Conservation (phyloP, 1,140 invertebrate species). For the Aradophagus sp. region DNA sequence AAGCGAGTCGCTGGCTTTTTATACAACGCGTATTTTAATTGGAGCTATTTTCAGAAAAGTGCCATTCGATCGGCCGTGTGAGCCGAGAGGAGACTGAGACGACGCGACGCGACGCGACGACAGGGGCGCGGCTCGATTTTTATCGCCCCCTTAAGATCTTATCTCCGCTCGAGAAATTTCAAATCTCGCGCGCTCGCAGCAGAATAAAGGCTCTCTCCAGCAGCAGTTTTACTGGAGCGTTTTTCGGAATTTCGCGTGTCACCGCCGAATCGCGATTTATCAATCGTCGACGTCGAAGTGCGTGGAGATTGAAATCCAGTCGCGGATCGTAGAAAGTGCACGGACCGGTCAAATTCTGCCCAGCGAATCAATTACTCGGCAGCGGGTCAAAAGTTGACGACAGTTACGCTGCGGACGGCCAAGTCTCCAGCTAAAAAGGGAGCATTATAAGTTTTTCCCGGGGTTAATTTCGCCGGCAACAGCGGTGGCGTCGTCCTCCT, state of each 20-base stretch:
- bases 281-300: conserved; percentile 1
- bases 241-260: conserved; percentile 1
- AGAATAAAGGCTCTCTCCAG: conserved; percentile 4
- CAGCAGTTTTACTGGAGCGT: conserved; percentile 5
- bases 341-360: conserved; percentile 27
- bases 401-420: conserved; percentile 41
- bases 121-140: too few relatives aligned
- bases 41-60: conserved; percentile 54
- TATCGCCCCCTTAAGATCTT: conserved; percentile 33
- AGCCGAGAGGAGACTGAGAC: not conserved
- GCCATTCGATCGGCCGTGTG: conserved; percentile 29
- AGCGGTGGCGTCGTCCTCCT: conserved; percentile 34
- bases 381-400: conserved; percentile 47
- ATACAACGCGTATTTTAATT: conserved; percentile 54
- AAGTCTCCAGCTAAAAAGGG: conserved; percentile 38
- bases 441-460: conserved; percentile 59
- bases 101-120: conserved; percentile 2
- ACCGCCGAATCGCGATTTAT: conserved; percentile 18
- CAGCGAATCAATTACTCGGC: conserved; percentile 43
- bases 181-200: conserved; percentile 10
- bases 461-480: conserved; percentile 56
- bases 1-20: conserved; percentile 48
- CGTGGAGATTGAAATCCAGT: too few relatives aligned
- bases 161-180: conserved; percentile 36
- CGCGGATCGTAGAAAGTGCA: too few relatives aligned